phyloP scores from a whole-genome alignment of 1,140 invertebrate genomes.

The Stratiolaelaps scimitus region DNA sequence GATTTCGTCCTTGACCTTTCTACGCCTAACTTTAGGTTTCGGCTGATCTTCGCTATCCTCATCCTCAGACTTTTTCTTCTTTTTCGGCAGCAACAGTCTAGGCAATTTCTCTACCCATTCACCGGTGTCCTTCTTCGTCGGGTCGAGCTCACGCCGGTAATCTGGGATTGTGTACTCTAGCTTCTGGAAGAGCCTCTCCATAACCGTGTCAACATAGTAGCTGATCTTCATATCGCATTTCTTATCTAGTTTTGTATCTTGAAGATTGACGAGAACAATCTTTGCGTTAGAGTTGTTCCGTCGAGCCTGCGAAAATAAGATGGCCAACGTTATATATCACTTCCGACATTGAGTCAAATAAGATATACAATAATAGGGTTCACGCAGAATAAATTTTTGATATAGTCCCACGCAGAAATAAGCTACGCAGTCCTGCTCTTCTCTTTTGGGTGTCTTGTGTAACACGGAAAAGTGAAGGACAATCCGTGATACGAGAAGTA shows the following conservation, averaged over 20 bases:
- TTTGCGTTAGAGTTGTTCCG: slow-evolving; percentile 68
- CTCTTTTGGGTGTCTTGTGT: too few species aligned
- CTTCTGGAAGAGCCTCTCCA: slow-evolving; percentile 59
- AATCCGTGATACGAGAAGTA: too few species aligned
- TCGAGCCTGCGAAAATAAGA: background rate
- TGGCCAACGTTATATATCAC: too few species aligned
- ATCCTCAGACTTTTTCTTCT: background rate
- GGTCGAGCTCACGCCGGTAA: slow-evolving; percentile 55
- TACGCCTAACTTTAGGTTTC: background rate
- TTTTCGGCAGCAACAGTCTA: background rate
- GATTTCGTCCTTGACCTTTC: background rate
- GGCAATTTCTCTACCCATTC: slow-evolving; percentile 27
- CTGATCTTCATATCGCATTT: slow-evolving; percentile 79
- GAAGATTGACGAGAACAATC: slow-evolving; percentile 88
- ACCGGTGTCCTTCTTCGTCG: slow-evolving; percentile 38
- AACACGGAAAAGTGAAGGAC: too few species aligned
- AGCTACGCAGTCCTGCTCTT: too few species aligned
- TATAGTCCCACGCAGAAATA: too few species aligned
- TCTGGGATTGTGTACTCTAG: slow-evolving; percentile 56
- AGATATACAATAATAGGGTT: too few species aligned
- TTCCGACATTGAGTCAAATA: too few species aligned
- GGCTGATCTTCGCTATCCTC: background rate
- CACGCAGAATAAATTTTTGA: too few species aligned
- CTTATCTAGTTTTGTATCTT: slow-evolving; percentile 91
- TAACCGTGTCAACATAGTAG: slow-evolving; percentile 72